phyloP scores from a whole-genome alignment of 2,113 vertebrate species.

The Elgaria multicarinata region DNA sequence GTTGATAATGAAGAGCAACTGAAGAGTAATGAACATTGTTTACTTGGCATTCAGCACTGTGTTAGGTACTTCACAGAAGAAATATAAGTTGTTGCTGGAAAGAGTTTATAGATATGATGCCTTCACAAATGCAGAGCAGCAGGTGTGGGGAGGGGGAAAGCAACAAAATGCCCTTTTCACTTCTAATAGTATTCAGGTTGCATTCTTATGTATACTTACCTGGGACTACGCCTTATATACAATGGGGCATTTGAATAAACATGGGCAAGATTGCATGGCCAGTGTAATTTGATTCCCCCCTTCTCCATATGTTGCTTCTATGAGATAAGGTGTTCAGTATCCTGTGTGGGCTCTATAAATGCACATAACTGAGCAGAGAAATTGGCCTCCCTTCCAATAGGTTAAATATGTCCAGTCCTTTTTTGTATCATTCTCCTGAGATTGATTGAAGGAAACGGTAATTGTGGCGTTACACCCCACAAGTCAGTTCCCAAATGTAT shows the following conservation, averaged over 20 bases:
- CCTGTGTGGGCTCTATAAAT: not conserved
- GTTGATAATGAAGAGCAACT: constrained; percentile 5
- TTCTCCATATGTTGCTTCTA: not conserved
- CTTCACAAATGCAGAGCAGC: not conserved
- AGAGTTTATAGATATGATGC: not conserved
- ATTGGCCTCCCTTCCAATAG: not conserved
- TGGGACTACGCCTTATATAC: not conserved
- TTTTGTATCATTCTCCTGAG: not conserved
- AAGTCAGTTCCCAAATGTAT: no score
- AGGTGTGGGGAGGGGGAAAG: not conserved
- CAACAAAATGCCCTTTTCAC: not conserved
- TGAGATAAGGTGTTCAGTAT: not conserved
- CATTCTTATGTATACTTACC: not conserved
- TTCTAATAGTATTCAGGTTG: not conserved
- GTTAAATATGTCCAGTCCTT: not conserved
- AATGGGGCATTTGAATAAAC: not conserved
- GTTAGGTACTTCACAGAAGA: not conserved
- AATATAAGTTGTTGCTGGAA: not conserved
- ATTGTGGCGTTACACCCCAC: no score
- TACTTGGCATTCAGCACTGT: not conserved
- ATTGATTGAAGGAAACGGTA: not conserved
- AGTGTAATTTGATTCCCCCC: not conserved
- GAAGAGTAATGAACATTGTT: constrained; percentile 19
- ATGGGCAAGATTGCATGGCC: not conserved
- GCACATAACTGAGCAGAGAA: not conserved